Base-by-base conservation (phyloP, 1,140 invertebrate genomes). In the Chrysoperla carnea region DNA sequence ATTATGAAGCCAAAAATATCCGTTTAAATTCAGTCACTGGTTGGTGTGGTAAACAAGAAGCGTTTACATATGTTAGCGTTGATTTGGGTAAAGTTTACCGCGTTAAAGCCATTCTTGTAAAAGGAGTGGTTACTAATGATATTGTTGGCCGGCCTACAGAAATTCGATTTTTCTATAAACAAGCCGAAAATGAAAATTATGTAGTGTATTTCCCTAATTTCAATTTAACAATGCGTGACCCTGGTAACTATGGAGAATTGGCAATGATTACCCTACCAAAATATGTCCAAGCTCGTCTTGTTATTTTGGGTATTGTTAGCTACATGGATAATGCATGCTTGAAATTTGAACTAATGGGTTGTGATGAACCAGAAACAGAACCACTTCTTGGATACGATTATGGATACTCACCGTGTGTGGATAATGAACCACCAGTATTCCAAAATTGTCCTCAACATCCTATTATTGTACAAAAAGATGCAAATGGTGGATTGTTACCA, bases 201-300 rank as follows among this genome's bases (percentile, higher is more conserved):
- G 88, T 94, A 6, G 87, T 94, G 0, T 95, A 95, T 52, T 94
- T 92, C 68, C 90, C 91, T 9, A 93, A 94, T 53, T 93, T 93
- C 57, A 94, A 92, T 60, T 59, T 93, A 15, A 92, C 88, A 0
- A 89, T 87, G 75, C 68, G 86, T 46, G 87, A 92, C 60, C 87
- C 89, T 17, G 90, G 90, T 49, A 93, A 92, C 58, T 92, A 89
- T 58, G 89, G 89, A 40, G 90, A 94, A 68, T 60, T 96, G 31
- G 88, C 92, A 4, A 92, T 94, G 82, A 94, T 96, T 39, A 89
- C 86, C 6, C 59, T 97, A 40, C 90, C 91, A 4, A 87, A 89
- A 62, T 90, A 85, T 47, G 86, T 96, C 1, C 78, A 88, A 63
- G 91, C 90, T 2, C 70, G 89, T 54, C 94, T 91, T 58, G 85